Percentiles rank a stretch among this genome's conserved stretches.
phyloP scores from a whole-genome alignment of 1,140 invertebrate species.

The Nasonia vitripennis region DNA sequence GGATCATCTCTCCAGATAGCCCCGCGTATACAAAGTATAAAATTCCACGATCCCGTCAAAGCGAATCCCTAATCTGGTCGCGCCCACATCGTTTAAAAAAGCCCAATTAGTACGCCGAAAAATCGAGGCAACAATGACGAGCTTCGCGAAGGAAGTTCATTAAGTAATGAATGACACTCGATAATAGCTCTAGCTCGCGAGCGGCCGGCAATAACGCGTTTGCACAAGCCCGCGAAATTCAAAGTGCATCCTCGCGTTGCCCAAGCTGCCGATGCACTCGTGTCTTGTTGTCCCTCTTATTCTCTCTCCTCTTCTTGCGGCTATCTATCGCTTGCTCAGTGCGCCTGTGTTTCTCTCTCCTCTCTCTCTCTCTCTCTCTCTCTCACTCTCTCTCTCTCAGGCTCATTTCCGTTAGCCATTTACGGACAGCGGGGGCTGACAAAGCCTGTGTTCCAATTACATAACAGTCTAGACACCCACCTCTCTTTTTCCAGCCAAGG shows the following conservation, averaged over 20 bases:
- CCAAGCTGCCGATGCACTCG: not conserved
- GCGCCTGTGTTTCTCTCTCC: not conserved
- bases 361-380: not conserved
- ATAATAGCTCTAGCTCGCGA: not conserved
- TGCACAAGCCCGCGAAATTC: constrained; percentile 46
- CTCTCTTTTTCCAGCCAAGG: constrained; percentile 44
- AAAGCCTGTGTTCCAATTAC: constrained; percentile 54
- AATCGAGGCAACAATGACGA: too few species aligned
- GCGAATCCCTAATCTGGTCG: too few species aligned
- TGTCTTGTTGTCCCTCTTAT: not conserved
- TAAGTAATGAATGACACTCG: constrained; percentile 42
- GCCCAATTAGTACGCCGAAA: too few species aligned
- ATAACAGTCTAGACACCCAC: constrained; percentile 55
- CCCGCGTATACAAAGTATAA: too few species aligned
- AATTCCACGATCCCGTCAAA: too few species aligned
- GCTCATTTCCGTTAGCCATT: constrained; percentile 54
- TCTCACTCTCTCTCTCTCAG: not conserved
- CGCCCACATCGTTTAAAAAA: too few species aligned
- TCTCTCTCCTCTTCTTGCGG: not conserved
- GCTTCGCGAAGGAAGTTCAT: constrained; percentile 26
- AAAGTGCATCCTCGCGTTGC: constrained; percentile 40
- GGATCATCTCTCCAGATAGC: too few species aligned
- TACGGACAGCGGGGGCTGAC: constrained; percentile 52
- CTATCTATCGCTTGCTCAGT: too few species aligned
- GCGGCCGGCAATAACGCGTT: too few species aligned